Evolutionary conservation across 1,140 invertebrate species (phyloP).

Genomic region (Eulimnadia texana): DNA sequence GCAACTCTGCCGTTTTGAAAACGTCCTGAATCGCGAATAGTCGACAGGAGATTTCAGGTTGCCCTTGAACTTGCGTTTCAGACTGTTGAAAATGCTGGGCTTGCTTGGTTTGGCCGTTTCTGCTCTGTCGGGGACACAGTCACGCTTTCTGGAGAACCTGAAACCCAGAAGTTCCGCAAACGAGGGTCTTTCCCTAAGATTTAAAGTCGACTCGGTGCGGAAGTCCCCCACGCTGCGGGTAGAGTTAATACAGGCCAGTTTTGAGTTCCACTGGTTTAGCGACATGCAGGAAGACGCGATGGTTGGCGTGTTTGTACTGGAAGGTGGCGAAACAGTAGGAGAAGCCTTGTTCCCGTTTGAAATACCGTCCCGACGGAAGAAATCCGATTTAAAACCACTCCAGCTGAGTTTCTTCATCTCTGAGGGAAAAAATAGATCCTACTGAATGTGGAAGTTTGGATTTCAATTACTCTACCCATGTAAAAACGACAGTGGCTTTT

Average conservation of each 20-base stretch:
- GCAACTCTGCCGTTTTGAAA: slow-evolving; percentile 8
- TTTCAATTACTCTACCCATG: too few species aligned
- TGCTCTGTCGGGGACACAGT: not conserved
- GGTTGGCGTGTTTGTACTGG: not conserved
- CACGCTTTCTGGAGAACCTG: not conserved
- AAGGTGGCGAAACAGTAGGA: not conserved
- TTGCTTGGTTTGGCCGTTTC: slow-evolving; percentile 3
- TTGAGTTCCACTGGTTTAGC: not conserved
- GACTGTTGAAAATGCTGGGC: slow-evolving; percentile 7
- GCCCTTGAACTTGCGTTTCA: slow-evolving; percentile 15
- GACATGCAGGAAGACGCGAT: not conserved
- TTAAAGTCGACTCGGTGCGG: not conserved
- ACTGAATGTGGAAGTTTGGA: too few species aligned
- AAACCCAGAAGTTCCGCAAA: slow-evolving; percentile 2
- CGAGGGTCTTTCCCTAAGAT: not conserved
- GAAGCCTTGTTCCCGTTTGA: not conserved
- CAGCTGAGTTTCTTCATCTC: slow-evolving; percentile 15
- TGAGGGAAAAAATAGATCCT: not conserved
- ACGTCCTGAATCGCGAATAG: slow-evolving; percentile 1
- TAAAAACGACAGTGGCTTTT: too few species aligned
- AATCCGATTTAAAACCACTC: slow-evolving; percentile 12
- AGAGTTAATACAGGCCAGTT: not conserved
- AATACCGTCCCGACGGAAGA: slow-evolving; percentile 6
- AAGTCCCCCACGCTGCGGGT: slow-evolving; percentile 6
- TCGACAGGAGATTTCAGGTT: slow-evolving; percentile 5